phyloP scores from a whole-genome alignment of 2,888 invertebrate genomes.

The Cheiracanthium punctorium region DNA sequence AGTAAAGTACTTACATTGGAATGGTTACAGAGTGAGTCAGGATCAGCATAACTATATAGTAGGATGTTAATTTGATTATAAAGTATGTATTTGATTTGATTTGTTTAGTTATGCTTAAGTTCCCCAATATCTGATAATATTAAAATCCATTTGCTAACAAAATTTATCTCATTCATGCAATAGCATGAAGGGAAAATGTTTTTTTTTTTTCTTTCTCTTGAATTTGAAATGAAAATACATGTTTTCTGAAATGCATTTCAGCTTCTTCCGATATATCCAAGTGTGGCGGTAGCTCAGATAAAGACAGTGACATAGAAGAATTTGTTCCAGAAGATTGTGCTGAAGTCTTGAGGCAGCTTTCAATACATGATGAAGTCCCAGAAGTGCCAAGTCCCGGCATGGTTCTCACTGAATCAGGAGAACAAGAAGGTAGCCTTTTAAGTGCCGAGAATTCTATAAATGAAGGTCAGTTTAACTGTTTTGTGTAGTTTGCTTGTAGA shows the following conservation, averaged over 20 bases:
- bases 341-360: slow-evolving; percentile 46
- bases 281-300: slow-evolving; percentile 66
- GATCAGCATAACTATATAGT: too few species aligned
- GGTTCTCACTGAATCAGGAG: slow-evolving; percentile 17
- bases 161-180: too few species aligned
- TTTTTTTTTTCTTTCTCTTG: too few species aligned
- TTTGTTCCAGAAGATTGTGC: slow-evolving; percentile 73
- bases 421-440: neutral
- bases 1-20: too few species aligned
- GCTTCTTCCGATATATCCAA: slow-evolving; percentile 27
- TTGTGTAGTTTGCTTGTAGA: too few species aligned
- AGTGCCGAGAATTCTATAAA: neutral
- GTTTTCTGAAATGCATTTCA: slow-evolving; percentile 3
- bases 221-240: neutral
- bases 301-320: slow-evolving; percentile 75
- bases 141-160: too few species aligned
- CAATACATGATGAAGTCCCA: slow-evolving; percentile 37
- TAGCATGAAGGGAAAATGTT: too few species aligned
- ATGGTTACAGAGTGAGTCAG: too few species aligned
- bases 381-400: slow-evolving; percentile 47
- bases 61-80: too few species aligned
- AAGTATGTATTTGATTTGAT: too few species aligned
- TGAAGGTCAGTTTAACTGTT: neutral
- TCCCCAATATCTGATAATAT: too few species aligned
- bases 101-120: too few species aligned